Conservation (phyloP, 2,888 invertebrate species). For the Scotopteryx bipunctaria region DNA sequence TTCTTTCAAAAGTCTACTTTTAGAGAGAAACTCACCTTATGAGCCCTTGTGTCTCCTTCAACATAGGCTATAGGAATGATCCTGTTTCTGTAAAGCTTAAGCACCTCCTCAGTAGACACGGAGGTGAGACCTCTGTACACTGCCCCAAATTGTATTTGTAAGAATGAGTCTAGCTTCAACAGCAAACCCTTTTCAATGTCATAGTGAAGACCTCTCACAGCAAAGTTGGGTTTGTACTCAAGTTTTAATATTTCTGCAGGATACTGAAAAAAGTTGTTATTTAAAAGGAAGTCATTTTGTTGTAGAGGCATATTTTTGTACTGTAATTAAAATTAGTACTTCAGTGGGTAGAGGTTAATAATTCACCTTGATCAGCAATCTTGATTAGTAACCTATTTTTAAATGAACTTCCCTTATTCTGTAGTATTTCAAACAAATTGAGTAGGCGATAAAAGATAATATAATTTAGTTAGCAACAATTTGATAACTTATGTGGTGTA, state of each 20-base stretch:
- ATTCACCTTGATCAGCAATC: background rate
- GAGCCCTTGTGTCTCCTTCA: conserved; percentile 89
- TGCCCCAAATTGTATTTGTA: conserved; percentile 97
- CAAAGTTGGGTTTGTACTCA: conserved; percentile 96
- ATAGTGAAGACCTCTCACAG: conserved; percentile 98
- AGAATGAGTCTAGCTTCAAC: conserved; percentile 96
- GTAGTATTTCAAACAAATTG: too few relatives aligned
- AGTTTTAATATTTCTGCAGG: conserved; percentile 91
- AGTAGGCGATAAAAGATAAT: too few relatives aligned
- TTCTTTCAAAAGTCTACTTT: too few relatives aligned
- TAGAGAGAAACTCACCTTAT: conserved; percentile 88
- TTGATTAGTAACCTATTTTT: too few relatives aligned
- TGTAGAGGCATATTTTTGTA: too few relatives aligned
- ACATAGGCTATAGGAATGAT: conserved; percentile 94
- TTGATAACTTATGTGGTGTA: too few relatives aligned
- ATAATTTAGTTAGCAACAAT: too few relatives aligned
- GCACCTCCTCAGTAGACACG: conserved; percentile 92
- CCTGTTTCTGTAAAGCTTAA: conserved; percentile 92
- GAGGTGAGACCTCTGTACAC: conserved; percentile 94
- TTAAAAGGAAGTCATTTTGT: too few relatives aligned
- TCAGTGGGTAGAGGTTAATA: too few relatives aligned
- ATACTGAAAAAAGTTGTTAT: conserved; percentile 85
- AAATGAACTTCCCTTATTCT: too few relatives aligned
- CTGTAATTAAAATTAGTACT: too few relatives aligned
- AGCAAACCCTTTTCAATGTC: conserved; percentile 97